Conservation (phyloP, 1,140 invertebrate species). For the Drosophila parvula region DNA sequence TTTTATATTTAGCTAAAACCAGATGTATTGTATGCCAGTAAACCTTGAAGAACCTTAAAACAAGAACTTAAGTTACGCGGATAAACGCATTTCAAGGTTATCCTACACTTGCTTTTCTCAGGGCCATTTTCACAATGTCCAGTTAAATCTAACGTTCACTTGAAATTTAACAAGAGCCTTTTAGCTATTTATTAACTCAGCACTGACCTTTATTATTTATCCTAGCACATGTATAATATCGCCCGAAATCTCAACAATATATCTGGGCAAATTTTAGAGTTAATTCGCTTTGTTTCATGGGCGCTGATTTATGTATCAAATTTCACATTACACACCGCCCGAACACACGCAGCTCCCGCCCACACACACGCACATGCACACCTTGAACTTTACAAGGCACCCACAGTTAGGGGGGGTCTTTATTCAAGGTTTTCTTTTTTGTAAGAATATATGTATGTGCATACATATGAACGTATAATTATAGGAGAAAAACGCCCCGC, state of each 20-base stretch:
- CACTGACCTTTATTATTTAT: neutral
- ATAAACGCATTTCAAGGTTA: neutral
- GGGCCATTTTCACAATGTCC: neutral
- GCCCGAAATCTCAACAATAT: neutral
- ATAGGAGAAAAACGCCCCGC: conserved; percentile 3
- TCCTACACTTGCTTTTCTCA: neutral
- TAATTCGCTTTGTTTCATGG: conserved; percentile 30
- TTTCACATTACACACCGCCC: conserved; percentile 27
- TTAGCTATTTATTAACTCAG: too few species aligned
- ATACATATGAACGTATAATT: neutral
- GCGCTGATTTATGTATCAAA: conserved; percentile 17
- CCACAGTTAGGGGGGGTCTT: neutral
- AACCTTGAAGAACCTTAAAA: neutral
- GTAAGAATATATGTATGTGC: neutral
- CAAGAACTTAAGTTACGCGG: neutral
- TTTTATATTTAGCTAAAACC: neutral
- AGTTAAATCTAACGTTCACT: neutral
- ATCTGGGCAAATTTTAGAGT: neutral
- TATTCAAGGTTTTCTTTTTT: conserved; percentile 60
- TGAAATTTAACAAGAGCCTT: neutral
- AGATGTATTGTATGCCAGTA: neutral
- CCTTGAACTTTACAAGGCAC: conserved; percentile 74
- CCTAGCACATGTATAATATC: neutral
- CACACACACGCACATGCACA: conserved; percentile 26
- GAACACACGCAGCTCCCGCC: conserved; percentile 27